Conservation (phyloP, 2,113 vertebrate genomes). For the Accipiter virgatus region DNA sequence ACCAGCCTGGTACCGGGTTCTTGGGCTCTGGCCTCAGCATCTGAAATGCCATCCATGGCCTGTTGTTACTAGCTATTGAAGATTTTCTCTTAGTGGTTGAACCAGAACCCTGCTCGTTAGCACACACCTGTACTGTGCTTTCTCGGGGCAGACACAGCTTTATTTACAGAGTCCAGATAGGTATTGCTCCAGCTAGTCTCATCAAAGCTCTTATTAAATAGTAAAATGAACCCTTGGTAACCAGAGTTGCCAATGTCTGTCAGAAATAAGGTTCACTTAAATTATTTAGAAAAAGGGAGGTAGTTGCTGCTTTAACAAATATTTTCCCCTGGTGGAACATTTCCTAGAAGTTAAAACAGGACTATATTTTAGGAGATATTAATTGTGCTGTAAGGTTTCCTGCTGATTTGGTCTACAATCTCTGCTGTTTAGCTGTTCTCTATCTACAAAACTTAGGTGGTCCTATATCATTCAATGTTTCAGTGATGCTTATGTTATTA, state of each 20-base stretch:
- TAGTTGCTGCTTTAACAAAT: neutral
- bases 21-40: neutral
- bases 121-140: neutral
- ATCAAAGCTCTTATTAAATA: neutral
- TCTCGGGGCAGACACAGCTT: neutral
- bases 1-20: accelerated
- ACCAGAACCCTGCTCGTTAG: neutral
- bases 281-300: neutral
- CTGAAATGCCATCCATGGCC: neutral
- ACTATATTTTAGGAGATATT: neutral
- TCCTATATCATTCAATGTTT: neutral
- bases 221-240: neutral
- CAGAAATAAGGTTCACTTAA: neutral
- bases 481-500: neutral
- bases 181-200: neutral
- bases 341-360: neutral
- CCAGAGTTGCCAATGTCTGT: neutral
- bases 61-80: neutral
- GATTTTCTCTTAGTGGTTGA: neutral
- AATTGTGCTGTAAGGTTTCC: neutral
- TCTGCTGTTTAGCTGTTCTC: neutral
- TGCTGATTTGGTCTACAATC: neutral
- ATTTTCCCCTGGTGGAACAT: neutral
- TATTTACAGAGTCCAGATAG: neutral
- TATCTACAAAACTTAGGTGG: neutral